Evolutionary conservation across 2,888 invertebrate species (phyloP), one percentile per base, ranked within the genome.

Genomic region (Drosophila austrosaltans): DNA sequence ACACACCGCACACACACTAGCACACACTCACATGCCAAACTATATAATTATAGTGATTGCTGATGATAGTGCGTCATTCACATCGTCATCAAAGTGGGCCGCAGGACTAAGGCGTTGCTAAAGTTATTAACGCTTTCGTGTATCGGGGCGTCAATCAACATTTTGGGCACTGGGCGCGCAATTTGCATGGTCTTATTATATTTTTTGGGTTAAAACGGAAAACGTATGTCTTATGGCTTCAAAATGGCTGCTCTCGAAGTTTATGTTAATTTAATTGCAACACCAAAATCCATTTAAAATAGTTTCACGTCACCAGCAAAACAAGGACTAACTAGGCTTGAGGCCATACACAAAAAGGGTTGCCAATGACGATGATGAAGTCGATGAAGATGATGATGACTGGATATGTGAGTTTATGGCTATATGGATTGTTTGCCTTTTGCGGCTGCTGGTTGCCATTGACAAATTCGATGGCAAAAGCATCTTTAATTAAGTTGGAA

Each of bases 231-330:
- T 36, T 48, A 48, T 60, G 69, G 40, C 70, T 63, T 58, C 44
- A 72, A 39, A 68, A 61, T 42, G 63, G 70, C 79, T 76, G 79
- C 69, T 77, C 53, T 58, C 63, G 69, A 81, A 87, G 77, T 80
- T 80, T 80, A 87, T 87, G 86, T 87, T 87, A 86, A 87, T 87
- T 87, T 87, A 86, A 87, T 87, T 87, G 86, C 87, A 79, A 83
- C 88, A 87, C 72, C 72, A 72, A 72, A 72, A 72, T 62, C 72
- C 86, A 87, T 87, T 87, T 87, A 82, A 79, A 87, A 87, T 87
- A 87, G 86, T 87, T 87, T 76, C 82, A 76, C 75, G 85, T 78
- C 74, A 82, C 79, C 82, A 53, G 62, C 75, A 70, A 70, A 63
- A 16, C 36, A 2, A 40, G 71, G 63, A 66, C 25, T 72, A 60